Evolutionary conservation across 2,113 vertebrate genomes (phyloP).

Genomic region (Trinectes maculatus): DNA sequence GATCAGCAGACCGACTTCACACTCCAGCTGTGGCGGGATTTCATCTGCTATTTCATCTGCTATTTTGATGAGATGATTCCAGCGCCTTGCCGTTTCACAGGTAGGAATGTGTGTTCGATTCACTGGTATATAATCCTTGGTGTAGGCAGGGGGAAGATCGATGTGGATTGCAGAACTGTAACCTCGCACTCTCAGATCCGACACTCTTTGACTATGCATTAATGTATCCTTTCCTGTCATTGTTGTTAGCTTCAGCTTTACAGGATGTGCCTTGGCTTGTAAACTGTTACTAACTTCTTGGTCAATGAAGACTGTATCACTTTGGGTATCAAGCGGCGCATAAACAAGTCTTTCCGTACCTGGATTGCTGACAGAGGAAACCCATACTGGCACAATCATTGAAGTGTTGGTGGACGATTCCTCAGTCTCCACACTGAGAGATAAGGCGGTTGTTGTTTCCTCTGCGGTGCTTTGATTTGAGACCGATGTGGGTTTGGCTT

Average conservation of each 20-base stretch:
- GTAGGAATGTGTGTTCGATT: slow-evolving; percentile 2
- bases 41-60: neutral
- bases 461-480: neutral
- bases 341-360: neutral
- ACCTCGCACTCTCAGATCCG: neutral
- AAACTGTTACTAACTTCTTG: neutral
- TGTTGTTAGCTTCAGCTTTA: slow-evolving; percentile 10
- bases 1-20: slow-evolving; percentile 7
- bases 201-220: neutral
- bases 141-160: slow-evolving; percentile 1
- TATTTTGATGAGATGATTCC: slow-evolving; percentile 13
- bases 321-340: neutral
- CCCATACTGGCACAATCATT: slow-evolving; percentile 21
- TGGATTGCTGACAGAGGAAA: neutral
- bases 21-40: neutral
- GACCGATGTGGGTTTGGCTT: neutral
- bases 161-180: neutral
- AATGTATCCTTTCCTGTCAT: neutral
- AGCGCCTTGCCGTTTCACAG: neutral
- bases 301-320: slow-evolving; percentile 6
- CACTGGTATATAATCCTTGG: neutral
- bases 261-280: neutral
- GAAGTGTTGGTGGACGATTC: neutral
- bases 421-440: neutral
- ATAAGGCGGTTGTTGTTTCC: slow-evolving; percentile 1